Conservation (phyloP, 2,797 vertebrate genomes). For the Chelmon rostratus region DNA sequence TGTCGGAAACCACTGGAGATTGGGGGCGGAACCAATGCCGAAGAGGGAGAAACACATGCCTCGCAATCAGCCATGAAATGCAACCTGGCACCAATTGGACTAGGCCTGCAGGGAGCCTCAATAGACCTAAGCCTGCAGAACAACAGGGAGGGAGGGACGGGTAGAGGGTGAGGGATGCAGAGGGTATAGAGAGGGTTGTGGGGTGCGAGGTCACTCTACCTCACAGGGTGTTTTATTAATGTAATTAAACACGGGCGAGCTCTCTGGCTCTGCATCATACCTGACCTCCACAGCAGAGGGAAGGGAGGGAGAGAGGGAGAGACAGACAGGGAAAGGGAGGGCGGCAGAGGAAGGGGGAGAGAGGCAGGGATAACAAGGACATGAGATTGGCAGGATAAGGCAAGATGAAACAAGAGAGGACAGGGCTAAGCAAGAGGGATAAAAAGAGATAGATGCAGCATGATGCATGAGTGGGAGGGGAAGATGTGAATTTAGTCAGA, state of each 20-base stretch:
- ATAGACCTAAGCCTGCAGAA: constrained; percentile 61
- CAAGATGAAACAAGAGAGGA: constrained; percentile 78
- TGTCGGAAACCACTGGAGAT: constrained; percentile 80
- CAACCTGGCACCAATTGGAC: constrained; percentile 80
- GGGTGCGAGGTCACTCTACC: constrained; percentile 80
- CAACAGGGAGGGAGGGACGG: constrained; percentile 52
- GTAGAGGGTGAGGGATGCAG: constrained; percentile 45
- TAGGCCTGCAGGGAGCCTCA: constrained; percentile 71
- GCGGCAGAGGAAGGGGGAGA: constrained; percentile 22
- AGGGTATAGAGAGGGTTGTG: constrained; percentile 54
- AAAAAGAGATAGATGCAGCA: constrained; percentile 72
- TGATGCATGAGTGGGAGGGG: constrained; percentile 61
- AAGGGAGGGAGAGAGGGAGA: constrained; percentile 37
- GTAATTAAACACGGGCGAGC: constrained; percentile 84
- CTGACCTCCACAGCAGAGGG: constrained; percentile 78
- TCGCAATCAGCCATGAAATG: constrained; percentile 84
- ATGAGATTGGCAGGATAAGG: constrained; percentile 79
- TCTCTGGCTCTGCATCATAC: constrained; percentile 76
- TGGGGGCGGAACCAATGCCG: constrained; percentile 68
- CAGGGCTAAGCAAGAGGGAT: constrained; percentile 69
- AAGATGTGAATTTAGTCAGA: constrained; percentile 64
- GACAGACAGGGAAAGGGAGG: constrained; percentile 50
- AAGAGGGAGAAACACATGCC: constrained; percentile 77
- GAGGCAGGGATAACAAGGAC: constrained; percentile 76
- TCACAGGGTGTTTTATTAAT: constrained; percentile 85